Percentiles rank a stretch among this genome's conserved stretches.
Evolutionary conservation across 1,140 invertebrate genomes (phyloP).

Genomic region (Drosophila funebris): DNA sequence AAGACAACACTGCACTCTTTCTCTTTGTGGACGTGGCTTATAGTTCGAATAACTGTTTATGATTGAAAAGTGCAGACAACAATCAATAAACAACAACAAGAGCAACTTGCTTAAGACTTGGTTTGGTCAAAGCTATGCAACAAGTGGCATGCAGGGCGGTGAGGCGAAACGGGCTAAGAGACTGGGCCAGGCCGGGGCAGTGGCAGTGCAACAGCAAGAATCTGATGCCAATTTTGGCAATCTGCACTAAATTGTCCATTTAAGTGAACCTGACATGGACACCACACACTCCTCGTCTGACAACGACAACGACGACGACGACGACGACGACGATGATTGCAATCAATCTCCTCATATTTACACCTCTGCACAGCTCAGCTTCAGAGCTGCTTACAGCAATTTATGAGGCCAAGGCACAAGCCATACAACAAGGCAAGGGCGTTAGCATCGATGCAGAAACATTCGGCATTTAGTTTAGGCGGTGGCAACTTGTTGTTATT

Average conservation of each 20-base stretch:
- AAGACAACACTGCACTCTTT: background rate
- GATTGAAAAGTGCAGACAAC: slow-evolving; percentile 62
- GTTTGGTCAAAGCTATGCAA: slow-evolving; percentile 73
- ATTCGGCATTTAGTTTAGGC: slow-evolving; percentile 55
- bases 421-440: slow-evolving; percentile 58
- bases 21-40: background rate
- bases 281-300: background rate
- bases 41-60: slow-evolving; percentile 50
- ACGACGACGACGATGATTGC: slow-evolving; percentile 50
- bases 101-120: slow-evolving; percentile 61
- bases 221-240: slow-evolving; percentile 72
- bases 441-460: slow-evolving; percentile 75
- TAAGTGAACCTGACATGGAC: slow-evolving; percentile 61
- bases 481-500: slow-evolving; percentile 44
- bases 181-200: slow-evolving; percentile 43
- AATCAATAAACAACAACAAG: slow-evolving; percentile 24
- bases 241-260: slow-evolving; percentile 79
- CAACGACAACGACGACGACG: slow-evolving; percentile 19
- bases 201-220: slow-evolving; percentile 52
- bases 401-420: slow-evolving; percentile 76
- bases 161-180: slow-evolving; percentile 8
- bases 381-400: slow-evolving; percentile 1
- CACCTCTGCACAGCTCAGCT: slow-evolving; percentile 49
- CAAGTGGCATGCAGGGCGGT: slow-evolving; percentile 54
- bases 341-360: slow-evolving; percentile 71